These are phyloP conservation scores for Drosophila birchii DNA, from an alignment of 2,888 invertebrate species.

Conservation along the genomic window DNA sequence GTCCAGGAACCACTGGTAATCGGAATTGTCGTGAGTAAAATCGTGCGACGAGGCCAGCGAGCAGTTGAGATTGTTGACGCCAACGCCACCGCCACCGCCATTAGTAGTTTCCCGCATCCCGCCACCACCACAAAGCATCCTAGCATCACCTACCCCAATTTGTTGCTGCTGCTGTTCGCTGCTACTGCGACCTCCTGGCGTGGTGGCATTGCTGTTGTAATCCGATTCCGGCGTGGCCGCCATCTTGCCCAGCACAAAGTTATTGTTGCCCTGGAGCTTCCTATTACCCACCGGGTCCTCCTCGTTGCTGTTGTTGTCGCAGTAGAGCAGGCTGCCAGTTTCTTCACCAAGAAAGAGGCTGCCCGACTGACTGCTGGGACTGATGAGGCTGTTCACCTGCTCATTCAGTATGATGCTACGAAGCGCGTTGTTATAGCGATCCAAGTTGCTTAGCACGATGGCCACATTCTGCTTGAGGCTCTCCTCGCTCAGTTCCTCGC, in stretches of 20 bases:
- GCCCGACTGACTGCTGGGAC: slow-evolving; percentile 54
- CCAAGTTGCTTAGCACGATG: slow-evolving; percentile 84
- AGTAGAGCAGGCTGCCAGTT: slow-evolving; percentile 59
- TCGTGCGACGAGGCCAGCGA: slow-evolving; percentile 86
- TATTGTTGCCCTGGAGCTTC: slow-evolving; percentile 62
- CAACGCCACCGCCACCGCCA: slow-evolving; percentile 52
- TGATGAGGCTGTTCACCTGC: slow-evolving; percentile 73
- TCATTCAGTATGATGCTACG: slow-evolving; percentile 85
- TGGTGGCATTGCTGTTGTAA: slow-evolving; percentile 85
- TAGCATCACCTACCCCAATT: slow-evolving; percentile 70
- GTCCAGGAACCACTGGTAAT: slow-evolving; percentile 96
- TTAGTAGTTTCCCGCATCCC: slow-evolving; percentile 67
- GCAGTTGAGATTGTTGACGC: slow-evolving; percentile 81
- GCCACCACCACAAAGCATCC: slow-evolving; percentile 73
- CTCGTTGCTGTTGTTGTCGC: slow-evolving; percentile 57
- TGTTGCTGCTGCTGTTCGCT: slow-evolving; percentile 61
- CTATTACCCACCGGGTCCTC: slow-evolving; percentile 16
- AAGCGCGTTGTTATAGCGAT: slow-evolving; percentile 84
- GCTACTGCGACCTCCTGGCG: slow-evolving; percentile 75
- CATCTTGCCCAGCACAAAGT: slow-evolving; percentile 50
- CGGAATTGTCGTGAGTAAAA: slow-evolving; percentile 93
- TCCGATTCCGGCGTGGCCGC: slow-evolving; percentile 83
- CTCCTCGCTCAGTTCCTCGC: slow-evolving; percentile 84
- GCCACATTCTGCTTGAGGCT: slow-evolving; percentile 85
- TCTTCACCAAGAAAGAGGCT: slow-evolving; percentile 73